Conservation (phyloP, 2,113 vertebrate species). For the Lamprologus callipterus region DNA sequence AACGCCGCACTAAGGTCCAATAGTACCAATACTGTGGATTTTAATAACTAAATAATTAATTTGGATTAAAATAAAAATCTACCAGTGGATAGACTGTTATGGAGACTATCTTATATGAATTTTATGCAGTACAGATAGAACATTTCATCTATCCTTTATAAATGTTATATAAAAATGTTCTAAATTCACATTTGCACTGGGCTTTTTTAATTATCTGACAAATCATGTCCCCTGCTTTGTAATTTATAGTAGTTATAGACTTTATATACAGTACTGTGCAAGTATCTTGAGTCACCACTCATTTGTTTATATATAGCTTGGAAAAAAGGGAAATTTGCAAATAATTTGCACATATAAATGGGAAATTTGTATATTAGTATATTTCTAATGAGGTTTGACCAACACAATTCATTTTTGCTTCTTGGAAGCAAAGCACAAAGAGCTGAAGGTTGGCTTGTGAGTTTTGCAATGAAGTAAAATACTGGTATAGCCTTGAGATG, state of each 20-base stretch:
- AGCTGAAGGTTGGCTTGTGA: not conserved
- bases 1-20: fast-evolving
- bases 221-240: not conserved
- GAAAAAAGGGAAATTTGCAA: fast-evolving
- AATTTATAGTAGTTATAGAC: not conserved
- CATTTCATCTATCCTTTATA: not conserved
- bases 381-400: not conserved
- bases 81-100: not conserved
- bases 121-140: not conserved
- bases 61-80: not conserved
- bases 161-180: not conserved
- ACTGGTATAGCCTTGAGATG: not conserved
- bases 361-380: not conserved
- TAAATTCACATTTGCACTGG: not conserved
- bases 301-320: not conserved
- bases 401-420: not conserved
- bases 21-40: too few species aligned
- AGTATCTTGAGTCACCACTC: not conserved
- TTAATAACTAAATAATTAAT: not conserved
- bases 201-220: not conserved
- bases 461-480: not conserved
- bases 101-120: not conserved
- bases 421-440: not conserved
- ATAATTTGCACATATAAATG: not conserved
- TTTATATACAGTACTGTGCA: not conserved